Percentiles rank a stretch among this genome's conserved stretches.
Evolutionary conservation across 2,888 invertebrate genomes (phyloP).

Genomic region (Synergus itoensis): DNA sequence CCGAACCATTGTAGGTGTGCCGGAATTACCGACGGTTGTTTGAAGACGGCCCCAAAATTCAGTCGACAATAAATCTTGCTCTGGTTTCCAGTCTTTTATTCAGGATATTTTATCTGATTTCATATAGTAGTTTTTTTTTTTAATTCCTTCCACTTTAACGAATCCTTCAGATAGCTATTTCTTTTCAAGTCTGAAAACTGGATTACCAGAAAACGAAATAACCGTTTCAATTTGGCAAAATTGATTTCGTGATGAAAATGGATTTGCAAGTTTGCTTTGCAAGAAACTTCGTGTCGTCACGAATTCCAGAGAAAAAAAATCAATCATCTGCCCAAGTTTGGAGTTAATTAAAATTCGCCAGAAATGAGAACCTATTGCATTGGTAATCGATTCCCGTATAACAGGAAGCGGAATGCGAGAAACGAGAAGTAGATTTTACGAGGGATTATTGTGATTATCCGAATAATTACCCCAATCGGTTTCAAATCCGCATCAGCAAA

Average conservation of each 20-base stretch:
- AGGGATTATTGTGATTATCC: conserved; percentile 73
- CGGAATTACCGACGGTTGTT: neutral
- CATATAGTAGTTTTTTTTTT: neutral
- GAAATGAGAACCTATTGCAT: conserved; percentile 56
- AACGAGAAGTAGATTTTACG: conserved; percentile 58
- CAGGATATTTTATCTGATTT: neutral
- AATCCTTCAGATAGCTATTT: neutral
- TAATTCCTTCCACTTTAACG: neutral
- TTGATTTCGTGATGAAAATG: neutral
- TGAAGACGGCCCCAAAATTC: conserved; percentile 1
- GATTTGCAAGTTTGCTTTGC: neutral
- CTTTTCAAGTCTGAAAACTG: neutral
- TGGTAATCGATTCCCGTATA: conserved; percentile 69
- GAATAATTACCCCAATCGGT: conserved; percentile 72
- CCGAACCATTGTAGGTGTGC: conserved; percentile 19
- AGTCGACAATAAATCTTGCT: neutral
- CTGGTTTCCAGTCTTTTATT: neutral
- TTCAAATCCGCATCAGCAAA: conserved; percentile 65
- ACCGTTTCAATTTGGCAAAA: neutral
- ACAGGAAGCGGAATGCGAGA: conserved; percentile 62
- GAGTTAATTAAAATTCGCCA: conserved; percentile 57
- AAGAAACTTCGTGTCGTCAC: conserved; percentile 5
- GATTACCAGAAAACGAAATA: neutral
- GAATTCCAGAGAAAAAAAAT: conserved; percentile 16
- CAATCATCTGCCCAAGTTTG: conserved; percentile 27